Evolutionary conservation across 2,888 invertebrate genomes (phyloP).

Genomic region (Drosophila anceps): DNA sequence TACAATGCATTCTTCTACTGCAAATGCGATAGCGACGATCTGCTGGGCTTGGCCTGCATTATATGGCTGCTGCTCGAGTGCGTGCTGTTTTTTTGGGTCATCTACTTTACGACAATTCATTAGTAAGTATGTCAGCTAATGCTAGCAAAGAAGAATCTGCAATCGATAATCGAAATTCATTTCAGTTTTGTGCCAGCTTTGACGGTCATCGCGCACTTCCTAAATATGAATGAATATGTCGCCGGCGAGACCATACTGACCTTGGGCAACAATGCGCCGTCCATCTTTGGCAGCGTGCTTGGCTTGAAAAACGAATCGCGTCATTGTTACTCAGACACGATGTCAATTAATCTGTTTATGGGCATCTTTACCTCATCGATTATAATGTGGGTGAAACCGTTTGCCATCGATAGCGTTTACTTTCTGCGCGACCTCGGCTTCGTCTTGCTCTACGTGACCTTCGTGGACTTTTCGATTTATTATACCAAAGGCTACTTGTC

Average conservation of each 20-base stretch:
- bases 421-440: slow-evolving; percentile 55
- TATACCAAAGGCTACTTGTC: slow-evolving; percentile 1
- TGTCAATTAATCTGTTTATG: slow-evolving; percentile 88
- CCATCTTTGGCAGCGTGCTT: slow-evolving; percentile 88
- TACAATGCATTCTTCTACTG: slow-evolving; percentile 48
- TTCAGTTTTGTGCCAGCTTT: slow-evolving; percentile 87
- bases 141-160: rapidly evolving
- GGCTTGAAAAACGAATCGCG: slow-evolving; percentile 83
- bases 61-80: slow-evolving; percentile 1
- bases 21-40: slow-evolving; percentile 23
- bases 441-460: slow-evolving; percentile 29
- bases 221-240: slow-evolving; percentile 86
- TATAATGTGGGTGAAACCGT: slow-evolving; percentile 86
- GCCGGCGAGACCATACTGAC: slow-evolving; percentile 90
- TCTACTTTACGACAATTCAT: slow-evolving; percentile 15
- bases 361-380: slow-evolving; percentile 87
- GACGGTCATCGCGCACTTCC: slow-evolving; percentile 85
- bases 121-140: slow-evolving; percentile 35
- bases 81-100: slow-evolving; percentile 37
- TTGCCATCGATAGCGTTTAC: slow-evolving; percentile 80
- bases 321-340: slow-evolving; percentile 85
- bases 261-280: slow-evolving; percentile 90
- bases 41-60: slow-evolving; percentile 8
- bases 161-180: too few species aligned
- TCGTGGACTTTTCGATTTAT: slow-evolving; percentile 33